phyloP scores from a whole-genome alignment of 2,888 invertebrate species.

The Drosophila differens region DNA sequence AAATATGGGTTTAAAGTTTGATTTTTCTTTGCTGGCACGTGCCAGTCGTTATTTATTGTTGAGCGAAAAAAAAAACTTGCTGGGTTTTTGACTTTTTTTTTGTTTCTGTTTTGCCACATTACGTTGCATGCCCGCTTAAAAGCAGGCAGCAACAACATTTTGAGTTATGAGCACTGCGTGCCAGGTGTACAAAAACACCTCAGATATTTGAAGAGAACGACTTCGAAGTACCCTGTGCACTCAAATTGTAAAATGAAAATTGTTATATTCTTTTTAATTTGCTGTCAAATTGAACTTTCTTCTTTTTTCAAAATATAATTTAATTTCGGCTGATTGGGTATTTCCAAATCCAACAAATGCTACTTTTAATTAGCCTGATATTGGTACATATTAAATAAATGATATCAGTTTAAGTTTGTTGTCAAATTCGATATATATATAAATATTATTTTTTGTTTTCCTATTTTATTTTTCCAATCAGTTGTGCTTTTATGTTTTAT shows the following conservation, averaged over 20 bases:
- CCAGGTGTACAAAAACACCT: conserved; percentile 71
- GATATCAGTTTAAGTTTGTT: not conserved
- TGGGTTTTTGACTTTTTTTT: conserved; percentile 55
- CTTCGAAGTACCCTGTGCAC: conserved; percentile 20
- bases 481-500: not conserved
- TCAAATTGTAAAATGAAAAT: not conserved
- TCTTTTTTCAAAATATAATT: not conserved
- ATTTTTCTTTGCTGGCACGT: conserved; percentile 67
- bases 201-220: not conserved
- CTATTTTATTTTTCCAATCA: not conserved
- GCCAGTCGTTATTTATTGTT: conserved; percentile 81
- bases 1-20: conserved; percentile 26
- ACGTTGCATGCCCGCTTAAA: conserved; percentile 39
- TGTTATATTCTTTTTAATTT: not conserved
- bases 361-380: accelerated
- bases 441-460: no score
- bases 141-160: conserved; percentile 44
- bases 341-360: not conserved
- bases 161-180: conserved; percentile 77
- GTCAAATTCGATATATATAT: not conserved
- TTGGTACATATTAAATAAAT: not conserved
- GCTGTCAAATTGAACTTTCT: not conserved
- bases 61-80: conserved; percentile 50
- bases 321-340: not conserved
- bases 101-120: conserved; percentile 78